Percentiles rank a stretch among this genome's conserved stretches.
These are phyloP conservation scores for Elachura formosa DNA, from an alignment of 2,113 vertebrate genomes.

Conservation along the genomic window DNA sequence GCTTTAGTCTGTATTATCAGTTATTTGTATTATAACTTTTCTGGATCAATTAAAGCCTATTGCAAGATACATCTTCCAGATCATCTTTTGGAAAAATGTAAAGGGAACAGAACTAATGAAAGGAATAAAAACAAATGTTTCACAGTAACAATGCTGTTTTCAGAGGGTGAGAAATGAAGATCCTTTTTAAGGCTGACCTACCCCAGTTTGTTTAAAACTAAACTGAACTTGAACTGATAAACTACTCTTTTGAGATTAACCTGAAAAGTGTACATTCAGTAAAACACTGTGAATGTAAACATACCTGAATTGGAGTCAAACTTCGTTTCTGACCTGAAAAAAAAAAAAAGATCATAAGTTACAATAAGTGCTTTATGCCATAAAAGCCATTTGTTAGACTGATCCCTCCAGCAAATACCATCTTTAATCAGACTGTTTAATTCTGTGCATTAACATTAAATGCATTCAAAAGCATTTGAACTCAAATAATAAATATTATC, in stretches of 20 bases:
- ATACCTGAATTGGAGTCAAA: slow-evolving; percentile 97
- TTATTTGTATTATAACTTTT: slow-evolving; percentile 30
- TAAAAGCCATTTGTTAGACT: background rate
- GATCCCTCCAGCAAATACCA: background rate
- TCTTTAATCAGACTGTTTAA: background rate
- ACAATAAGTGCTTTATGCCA: slow-evolving; percentile 44
- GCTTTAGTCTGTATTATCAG: slow-evolving; percentile 17
- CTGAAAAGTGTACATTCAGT: slow-evolving; percentile 61
- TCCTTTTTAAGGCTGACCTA: slow-evolving; percentile 63
- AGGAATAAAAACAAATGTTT: slow-evolving; percentile 32
- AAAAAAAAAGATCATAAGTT: slow-evolving; percentile 36
- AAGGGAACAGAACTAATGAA: slow-evolving; percentile 27
- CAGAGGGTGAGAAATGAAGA: slow-evolving; percentile 51
- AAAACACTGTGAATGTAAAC: slow-evolving; percentile 73
- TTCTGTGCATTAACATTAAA: background rate
- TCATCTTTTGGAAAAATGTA: slow-evolving; percentile 52
- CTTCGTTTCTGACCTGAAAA: slow-evolving; percentile 89
- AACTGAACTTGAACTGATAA: slow-evolving; percentile 69
- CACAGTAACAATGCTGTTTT: slow-evolving; percentile 33
- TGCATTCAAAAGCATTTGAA: background rate
- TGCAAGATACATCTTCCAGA: slow-evolving; percentile 39
- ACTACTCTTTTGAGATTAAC: slow-evolving; percentile 70
- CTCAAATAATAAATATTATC: background rate
- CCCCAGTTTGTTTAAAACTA: slow-evolving; percentile 72
- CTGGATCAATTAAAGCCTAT: slow-evolving; percentile 24